A percentile compares a stretch with the other conserved stretches of the same genome.
Conservation (phyloP, 2,888 invertebrate genomes). For the Cheilosia vernalis region DNA sequence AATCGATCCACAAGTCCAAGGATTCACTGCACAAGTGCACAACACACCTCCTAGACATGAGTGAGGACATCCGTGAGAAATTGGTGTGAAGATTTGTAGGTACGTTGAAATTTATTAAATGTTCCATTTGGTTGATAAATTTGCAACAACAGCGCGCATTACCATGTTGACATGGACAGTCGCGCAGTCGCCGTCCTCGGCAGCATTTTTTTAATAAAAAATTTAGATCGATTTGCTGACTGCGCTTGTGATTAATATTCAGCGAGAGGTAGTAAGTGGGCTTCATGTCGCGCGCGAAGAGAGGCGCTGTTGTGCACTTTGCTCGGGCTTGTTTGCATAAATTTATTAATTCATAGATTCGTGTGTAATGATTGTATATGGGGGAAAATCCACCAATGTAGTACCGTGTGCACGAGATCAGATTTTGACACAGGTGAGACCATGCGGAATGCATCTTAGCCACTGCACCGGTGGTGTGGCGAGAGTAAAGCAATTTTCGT, state of each 20-base stretch:
- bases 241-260: constrained; percentile 71
- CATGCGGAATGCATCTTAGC: not conserved
- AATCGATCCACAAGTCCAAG: constrained; percentile 74
- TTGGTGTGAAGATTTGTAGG: constrained; percentile 70
- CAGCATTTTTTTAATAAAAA: constrained; percentile 53
- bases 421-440: constrained; percentile 65
- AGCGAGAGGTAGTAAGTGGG: constrained; percentile 25
- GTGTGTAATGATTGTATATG: constrained; percentile 54
- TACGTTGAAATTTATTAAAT: constrained; percentile 68
- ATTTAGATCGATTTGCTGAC: constrained; percentile 73
- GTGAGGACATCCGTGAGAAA: constrained; percentile 70
- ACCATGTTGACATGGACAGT: constrained; percentile 48
- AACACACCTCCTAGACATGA: constrained; percentile 24
- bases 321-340: constrained; percentile 69
- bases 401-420: constrained; percentile 56
- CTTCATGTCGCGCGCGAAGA: constrained; percentile 53
- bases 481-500: constrained; percentile 26
- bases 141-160: constrained; percentile 61
- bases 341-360: constrained; percentile 74
- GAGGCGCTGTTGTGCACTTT: constrained; percentile 50
- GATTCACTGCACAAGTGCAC: constrained; percentile 31
- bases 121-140: constrained; percentile 66
- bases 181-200: constrained; percentile 12
- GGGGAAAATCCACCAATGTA: constrained; percentile 38
- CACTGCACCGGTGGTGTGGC: not conserved